These are phyloP conservation scores for Homarus americanus DNA, from an alignment of 1,140 invertebrate genomes.

Conservation along the genomic window DNA sequence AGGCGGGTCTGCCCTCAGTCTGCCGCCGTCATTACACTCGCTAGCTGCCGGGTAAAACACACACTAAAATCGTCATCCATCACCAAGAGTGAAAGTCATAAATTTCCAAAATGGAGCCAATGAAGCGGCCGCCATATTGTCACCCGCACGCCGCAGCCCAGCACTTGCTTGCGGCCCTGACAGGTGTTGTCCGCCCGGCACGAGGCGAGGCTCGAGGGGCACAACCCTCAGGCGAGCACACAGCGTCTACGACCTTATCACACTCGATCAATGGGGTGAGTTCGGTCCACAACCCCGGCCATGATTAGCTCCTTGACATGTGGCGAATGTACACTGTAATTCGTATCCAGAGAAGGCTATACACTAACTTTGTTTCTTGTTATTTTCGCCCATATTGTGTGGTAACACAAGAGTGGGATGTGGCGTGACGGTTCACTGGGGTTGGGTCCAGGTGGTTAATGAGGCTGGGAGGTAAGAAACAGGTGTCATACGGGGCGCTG, in stretches of 20 bases:
- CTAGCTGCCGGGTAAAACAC: too few species aligned
- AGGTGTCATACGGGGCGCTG: slow-evolving; percentile 69
- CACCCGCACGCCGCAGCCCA: not conserved
- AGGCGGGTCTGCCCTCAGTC: too few species aligned
- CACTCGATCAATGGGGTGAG: slow-evolving; percentile 3
- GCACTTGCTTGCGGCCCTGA: slow-evolving; percentile 53
- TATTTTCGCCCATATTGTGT: not conserved
- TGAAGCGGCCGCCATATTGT: slow-evolving; percentile 56
- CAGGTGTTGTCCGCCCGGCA: slow-evolving; percentile 65
- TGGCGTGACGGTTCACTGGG: not conserved
- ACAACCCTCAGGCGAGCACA: slow-evolving; percentile 42
- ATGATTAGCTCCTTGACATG: slow-evolving; percentile 71
- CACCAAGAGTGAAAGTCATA: slow-evolving; percentile 61
- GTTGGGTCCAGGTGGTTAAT: slow-evolving; percentile 40
- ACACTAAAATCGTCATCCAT: too few species aligned
- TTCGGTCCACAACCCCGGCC: slow-evolving; percentile 9
- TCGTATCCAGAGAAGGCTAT: not conserved
- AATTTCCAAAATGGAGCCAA: slow-evolving; percentile 65
- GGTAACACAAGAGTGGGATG: not conserved
- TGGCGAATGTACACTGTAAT: slow-evolving; percentile 65
- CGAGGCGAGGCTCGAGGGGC: slow-evolving; percentile 34
- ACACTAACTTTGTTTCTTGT: not conserved
- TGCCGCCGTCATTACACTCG: too few species aligned
- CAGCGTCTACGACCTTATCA: not conserved
- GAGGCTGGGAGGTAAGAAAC: slow-evolving; percentile 65